These are phyloP conservation scores for Flexamia atlantica DNA, from an alignment of 2,888 invertebrate genomes.

Conservation along the genomic window DNA sequence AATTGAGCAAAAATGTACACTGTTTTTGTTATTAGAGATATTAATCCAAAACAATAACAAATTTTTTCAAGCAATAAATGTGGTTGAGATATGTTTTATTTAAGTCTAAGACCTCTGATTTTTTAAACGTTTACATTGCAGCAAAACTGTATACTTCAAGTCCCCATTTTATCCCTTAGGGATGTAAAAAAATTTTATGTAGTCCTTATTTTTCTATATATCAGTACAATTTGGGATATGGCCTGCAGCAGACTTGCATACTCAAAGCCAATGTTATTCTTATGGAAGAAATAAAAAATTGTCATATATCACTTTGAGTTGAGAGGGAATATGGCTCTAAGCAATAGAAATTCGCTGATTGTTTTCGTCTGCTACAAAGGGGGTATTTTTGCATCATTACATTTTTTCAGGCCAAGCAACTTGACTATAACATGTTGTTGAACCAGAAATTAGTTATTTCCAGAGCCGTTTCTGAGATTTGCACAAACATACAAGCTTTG, in stretches of 20 bases:
- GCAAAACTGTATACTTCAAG: background rate
- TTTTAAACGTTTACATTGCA: background rate
- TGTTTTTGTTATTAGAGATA: too few relatives aligned
- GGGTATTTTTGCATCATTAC: background rate
- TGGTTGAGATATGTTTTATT: too few relatives aligned
- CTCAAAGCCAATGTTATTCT: background rate
- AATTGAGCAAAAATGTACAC: too few relatives aligned
- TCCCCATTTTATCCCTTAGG: background rate
- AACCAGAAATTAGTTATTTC: too few relatives aligned
- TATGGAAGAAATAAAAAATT: background rate
- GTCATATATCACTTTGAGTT: background rate
- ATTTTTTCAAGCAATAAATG: too few relatives aligned
- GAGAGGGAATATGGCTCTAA: background rate
- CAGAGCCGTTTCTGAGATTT: too few relatives aligned
- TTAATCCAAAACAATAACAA: too few relatives aligned
- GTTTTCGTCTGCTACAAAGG: background rate
- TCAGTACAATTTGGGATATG: background rate
- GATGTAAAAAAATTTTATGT: background rate
- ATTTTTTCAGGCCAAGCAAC: too few relatives aligned
- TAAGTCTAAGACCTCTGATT: too few relatives aligned
- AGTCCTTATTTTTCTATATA: background rate
- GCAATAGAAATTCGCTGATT: slow-evolving; percentile 3
- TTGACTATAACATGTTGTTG: too few relatives aligned
- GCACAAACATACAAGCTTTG: too few relatives aligned
- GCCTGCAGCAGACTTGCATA: background rate